Evolutionary conservation across 2,888 invertebrate genomes (phyloP), one percentile per base, ranked within the genome.

Genomic region (Coecobrya sp.): DNA sequence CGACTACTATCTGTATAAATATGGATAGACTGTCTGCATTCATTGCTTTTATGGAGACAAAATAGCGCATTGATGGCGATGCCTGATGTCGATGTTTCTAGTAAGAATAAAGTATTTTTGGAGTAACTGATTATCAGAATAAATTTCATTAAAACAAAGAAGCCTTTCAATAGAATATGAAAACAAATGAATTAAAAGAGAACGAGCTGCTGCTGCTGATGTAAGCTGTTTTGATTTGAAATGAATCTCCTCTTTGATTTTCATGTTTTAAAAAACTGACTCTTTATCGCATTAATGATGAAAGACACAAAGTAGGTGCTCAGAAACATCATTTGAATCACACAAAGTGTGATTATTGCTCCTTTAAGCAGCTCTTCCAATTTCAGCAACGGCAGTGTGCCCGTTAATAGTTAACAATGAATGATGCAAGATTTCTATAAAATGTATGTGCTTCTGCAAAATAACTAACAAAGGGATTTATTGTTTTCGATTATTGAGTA

Each of bases 281-380:
- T 70, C 22, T 42, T 42, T 10, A 13, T 49, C 1, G 4, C 7
- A 62, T 62, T 42, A 45, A 73, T 76, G 49, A 76, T 76, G 22
- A 73, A 76, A 76, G 25, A 25, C 19, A 0, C 22, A 22, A 8
- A 45, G 76, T 22, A 76, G 7, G 25, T 76, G 22, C 22, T 76
- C 76, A 45, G 1, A 73, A 36, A 22, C 76, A 76, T 45, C 49
- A 76, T 49, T 36, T 70, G 42, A 42, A n/a, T 65, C 27, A 59
- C 85, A 27, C n/a, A 36, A 85, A 85, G 85, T 70, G 65, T 49
- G 52, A 68, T 68, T 49, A 27, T 85, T 85, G 85, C 70, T 85
- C 55, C 13, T 62, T 19, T 30, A 30, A 65, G 49, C 19, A 22
- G 68, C n/a, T 85, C 85, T 85, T 85, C 85, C 85, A 85, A 25